Base-by-base conservation (phyloP, 2,113 vertebrate genomes). In the Crotalus helleri region DNA sequence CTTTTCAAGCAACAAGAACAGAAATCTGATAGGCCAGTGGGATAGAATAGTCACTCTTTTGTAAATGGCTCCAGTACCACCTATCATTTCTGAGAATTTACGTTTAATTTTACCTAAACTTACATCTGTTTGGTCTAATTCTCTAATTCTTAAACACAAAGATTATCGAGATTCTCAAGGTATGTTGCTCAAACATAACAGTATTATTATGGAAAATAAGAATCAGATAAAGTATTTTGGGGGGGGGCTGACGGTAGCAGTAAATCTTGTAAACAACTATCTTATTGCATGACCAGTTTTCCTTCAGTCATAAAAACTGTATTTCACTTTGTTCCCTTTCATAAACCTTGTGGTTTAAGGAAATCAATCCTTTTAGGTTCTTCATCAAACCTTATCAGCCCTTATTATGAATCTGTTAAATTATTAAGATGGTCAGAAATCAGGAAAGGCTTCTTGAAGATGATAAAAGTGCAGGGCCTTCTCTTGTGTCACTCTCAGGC, bases 61-160 rank as follows among this genome's bases (percentile, higher is more conserved):
- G n/a, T 46, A 26, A 54, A 13, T 1, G 1, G 2, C 49, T 26
- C 93, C 57, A 58, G 94, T 89, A 89, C 87, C 92, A 91, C 61
- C 87, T 92, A 93, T 58, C 92, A 87, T 94, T 92, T 94, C 92
- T 93, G 61, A 95, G 91, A 91, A 92, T 46, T 89, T 51, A 13
- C 85, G 54, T 54, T 90, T 55, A 64, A 61, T 89, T 7, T 55
- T 85, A 92, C 46, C 87, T 89, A 91, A 92, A 93, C 58, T 39
- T 4, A 88, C 91, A 91, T 93, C 93, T 95, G 92, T 89, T 55
- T 94, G 94, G 85, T 74, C 91, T 96, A 61, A 95, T 93, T 95
- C 91, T 93, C 74, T 89, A 87, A 8, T 74, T 92, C 92, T 92
- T n/a, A 8, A 58, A 51, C 49, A 64, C 92, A 33, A 5, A 94